phyloP scores from a whole-genome alignment of 2,113 vertebrate species.

The Psettodes erumei region DNA sequence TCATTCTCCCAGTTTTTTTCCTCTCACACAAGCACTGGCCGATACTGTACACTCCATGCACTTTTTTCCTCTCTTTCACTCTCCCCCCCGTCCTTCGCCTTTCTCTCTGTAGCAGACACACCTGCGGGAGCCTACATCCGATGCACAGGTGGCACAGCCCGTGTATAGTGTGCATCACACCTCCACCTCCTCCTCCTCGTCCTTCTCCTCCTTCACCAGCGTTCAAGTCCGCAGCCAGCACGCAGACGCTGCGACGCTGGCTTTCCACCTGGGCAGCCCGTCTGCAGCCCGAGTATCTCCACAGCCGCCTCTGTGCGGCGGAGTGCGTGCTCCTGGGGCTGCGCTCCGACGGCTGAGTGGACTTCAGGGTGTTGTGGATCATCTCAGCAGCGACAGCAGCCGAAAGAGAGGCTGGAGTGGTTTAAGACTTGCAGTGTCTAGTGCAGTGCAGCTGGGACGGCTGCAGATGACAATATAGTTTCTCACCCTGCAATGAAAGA shows the following conservation, averaged over 20 bases:
- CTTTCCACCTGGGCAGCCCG: constrained; percentile 54
- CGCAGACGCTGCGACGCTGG: constrained; percentile 77
- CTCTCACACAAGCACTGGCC: neutral
- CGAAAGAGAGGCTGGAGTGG: neutral
- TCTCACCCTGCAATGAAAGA: constrained; percentile 18
- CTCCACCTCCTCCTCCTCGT: constrained; percentile 43
- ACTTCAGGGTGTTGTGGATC: constrained; percentile 80
- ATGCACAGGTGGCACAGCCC: constrained; percentile 92
- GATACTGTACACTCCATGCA: neutral
- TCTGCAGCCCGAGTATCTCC: constrained; percentile 76
- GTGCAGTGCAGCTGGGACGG: constrained; percentile 25
- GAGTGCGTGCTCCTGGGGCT: constrained; percentile 71
- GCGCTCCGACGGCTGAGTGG: constrained; percentile 52
- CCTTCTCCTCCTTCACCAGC: constrained; percentile 46
- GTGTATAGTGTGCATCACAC: constrained; percentile 89
- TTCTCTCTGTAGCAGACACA: constrained; percentile 51
- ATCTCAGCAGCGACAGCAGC: constrained; percentile 45
- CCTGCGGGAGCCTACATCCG: constrained; percentile 89
- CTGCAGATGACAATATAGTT: neutral
- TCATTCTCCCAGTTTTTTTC: neutral
- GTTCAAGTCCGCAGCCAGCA: constrained; percentile 75
- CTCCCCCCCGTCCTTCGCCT: neutral
- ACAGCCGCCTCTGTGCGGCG: constrained; percentile 70
- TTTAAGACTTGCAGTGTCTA: neutral
- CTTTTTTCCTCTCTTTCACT: neutral